Conservation (phyloP, 1,140 invertebrate genomes). For the Pristionchus pacificus region DNA sequence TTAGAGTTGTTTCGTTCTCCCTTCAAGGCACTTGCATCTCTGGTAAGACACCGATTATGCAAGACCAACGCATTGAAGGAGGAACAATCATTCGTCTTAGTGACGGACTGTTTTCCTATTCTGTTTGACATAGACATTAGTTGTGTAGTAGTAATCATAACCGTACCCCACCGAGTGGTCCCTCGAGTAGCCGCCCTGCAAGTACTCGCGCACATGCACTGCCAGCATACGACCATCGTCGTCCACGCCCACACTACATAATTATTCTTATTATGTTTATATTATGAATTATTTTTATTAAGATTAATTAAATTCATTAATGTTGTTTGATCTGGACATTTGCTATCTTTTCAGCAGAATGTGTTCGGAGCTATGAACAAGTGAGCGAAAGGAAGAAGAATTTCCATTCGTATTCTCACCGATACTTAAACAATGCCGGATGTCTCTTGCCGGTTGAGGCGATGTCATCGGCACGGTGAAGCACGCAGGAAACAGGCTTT, state of each 20-base stretch:
- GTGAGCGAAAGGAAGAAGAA: background rate
- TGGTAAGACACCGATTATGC: slow-evolving; percentile 58
- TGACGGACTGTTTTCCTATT: slow-evolving; percentile 4
- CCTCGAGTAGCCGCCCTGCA: slow-evolving; percentile 28
- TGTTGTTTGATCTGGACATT: no score
- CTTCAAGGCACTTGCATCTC: no score
- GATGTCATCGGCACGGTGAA: slow-evolving; percentile 32
- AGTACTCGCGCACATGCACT: slow-evolving; percentile 22
- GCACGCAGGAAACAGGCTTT: slow-evolving; percentile 18
- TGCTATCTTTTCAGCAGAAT: no score
- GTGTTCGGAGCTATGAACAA: no score
- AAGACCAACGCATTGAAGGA: slow-evolving; percentile 59
- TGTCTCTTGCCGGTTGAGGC: slow-evolving; percentile 35
- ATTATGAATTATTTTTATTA: no score
- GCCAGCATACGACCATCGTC: slow-evolving; percentile 28
- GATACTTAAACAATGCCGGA: slow-evolving; percentile 32
- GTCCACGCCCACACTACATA: slow-evolving; percentile 30
- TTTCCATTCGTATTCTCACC: slow-evolving; percentile 1
- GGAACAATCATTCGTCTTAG: slow-evolving; percentile 26
- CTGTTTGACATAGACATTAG: background rate
- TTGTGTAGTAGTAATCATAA: slow-evolving; percentile 5
- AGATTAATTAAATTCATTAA: no score
- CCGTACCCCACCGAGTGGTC: slow-evolving; percentile 28
- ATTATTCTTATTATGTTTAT: no score
- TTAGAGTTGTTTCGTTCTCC: no score